Conservation (phyloP, 2,888 invertebrate species). For the Cremastinae sp. region DNA sequence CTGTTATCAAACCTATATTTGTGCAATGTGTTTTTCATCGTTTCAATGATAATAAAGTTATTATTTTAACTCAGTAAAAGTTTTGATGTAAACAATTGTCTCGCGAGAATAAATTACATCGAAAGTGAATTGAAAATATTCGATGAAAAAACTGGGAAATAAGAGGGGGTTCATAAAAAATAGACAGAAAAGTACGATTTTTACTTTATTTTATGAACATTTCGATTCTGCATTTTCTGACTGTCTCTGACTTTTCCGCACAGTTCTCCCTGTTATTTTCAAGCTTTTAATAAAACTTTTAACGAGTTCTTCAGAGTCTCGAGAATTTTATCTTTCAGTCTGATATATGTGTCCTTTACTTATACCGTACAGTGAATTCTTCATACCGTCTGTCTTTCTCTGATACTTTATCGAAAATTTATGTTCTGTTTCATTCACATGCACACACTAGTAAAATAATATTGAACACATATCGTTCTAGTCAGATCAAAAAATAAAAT, state of each 20-base stretch:
- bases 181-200: neutral
- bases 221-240: neutral
- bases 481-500: no score
- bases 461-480: no score
- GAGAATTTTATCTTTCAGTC: constrained; percentile 40
- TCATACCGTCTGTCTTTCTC: constrained; percentile 23
- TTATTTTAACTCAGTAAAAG: no score
- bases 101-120: no score
- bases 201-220: neutral
- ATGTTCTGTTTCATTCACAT: neutral
- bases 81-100: no score
- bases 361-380: constrained; percentile 20
- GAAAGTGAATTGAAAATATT: no score
- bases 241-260: constrained; percentile 17
- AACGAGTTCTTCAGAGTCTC: constrained; percentile 56
- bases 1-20: no score
- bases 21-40: no score
- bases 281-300: constrained; percentile 60
- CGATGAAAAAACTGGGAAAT: no score
- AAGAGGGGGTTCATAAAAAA: no score
- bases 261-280: constrained; percentile 42
- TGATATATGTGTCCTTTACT: constrained; percentile 5
- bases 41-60: no score
- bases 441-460: no score
- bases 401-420: neutral